Evolutionary conservation across 1,140 invertebrate species (phyloP).

Genomic region (Oreohelix idahoensis): DNA sequence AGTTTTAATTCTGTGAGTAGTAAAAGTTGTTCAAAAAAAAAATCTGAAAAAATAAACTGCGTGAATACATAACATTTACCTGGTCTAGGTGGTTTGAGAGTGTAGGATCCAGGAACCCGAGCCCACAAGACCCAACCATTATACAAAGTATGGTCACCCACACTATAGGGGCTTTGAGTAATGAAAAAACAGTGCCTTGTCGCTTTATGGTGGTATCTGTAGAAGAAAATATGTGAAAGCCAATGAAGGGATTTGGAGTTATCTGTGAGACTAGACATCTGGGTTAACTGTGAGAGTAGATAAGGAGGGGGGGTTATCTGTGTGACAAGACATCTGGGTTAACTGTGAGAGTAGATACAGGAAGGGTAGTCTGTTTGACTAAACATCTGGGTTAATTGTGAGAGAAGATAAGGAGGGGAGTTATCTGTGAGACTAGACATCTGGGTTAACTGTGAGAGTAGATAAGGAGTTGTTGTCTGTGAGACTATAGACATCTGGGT

Average conservation of each 20-base stretch:
- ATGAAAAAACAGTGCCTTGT: constrained; percentile 49
- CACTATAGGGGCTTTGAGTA: constrained; percentile 52
- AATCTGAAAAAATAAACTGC: no score
- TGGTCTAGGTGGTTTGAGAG: constrained; percentile 67
- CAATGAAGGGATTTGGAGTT: background rate
- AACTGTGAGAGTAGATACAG: background rate
- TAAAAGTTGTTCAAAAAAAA: no score
- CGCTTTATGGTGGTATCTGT: constrained; percentile 37
- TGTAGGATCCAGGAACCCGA: constrained; percentile 71
- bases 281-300: background rate
- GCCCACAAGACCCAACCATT: constrained; percentile 50
- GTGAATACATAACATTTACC: constrained; percentile 45
- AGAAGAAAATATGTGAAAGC: background rate
- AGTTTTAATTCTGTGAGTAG: no score
- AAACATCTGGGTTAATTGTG: background rate
- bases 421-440: background rate
- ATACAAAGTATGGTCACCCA: constrained; percentile 54
- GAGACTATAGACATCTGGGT: background rate
- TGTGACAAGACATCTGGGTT: background rate
- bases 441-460: no score
- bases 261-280: background rate
- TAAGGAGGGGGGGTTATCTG: background rate
- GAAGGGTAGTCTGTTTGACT: background rate
- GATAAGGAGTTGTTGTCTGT: no score
- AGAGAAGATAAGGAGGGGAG: background rate